Evolutionary conservation across 2,888 invertebrate species (phyloP).

Genomic region (Megamerina dolium): DNA sequence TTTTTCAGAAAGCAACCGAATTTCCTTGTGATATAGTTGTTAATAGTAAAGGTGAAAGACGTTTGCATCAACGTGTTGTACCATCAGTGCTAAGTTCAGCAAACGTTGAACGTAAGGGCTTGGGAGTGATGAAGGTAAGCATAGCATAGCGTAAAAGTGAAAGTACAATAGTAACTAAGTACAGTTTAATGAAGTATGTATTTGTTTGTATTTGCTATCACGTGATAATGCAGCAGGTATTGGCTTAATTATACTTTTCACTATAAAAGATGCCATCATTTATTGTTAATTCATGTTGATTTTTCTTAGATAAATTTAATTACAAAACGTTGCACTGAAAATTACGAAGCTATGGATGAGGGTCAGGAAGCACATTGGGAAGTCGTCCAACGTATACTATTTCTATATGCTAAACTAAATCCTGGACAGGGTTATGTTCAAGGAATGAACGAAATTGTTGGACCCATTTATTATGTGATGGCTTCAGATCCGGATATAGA

Average conservation of each 20-base stretch:
- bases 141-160: neutral
- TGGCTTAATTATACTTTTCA: too few species aligned
- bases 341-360: slow-evolving; percentile 78
- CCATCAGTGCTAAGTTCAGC: slow-evolving; percentile 79
- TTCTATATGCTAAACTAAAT: slow-evolving; percentile 96
- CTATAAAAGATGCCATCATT: too few species aligned
- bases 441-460: slow-evolving; percentile 99
- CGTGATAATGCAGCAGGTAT: slow-evolving; percentile 9
- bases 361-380: slow-evolving; percentile 98
- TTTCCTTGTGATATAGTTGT: slow-evolving; percentile 80
- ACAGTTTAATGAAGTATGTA: slow-evolving; percentile 3
- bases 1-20: slow-evolving; percentile 91
- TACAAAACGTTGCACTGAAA: slow-evolving; percentile 69
- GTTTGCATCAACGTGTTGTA: slow-evolving; percentile 83
- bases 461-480: slow-evolving; percentile 96
- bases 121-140: slow-evolving; percentile 81
- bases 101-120: slow-evolving; percentile 79
- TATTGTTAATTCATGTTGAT: too few species aligned
- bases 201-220: slow-evolving; percentile 2
- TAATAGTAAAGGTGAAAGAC: slow-evolving; percentile 72
- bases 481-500: slow-evolving; percentile 79
- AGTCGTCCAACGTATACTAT: slow-evolving; percentile 92
- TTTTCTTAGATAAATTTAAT: slow-evolving; percentile 59
- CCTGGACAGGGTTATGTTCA: slow-evolving; percentile 95
- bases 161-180: too few species aligned